A percentile compares a stretch with the other conserved stretches of the same genome.
Conservation (phyloP, 2,113 vertebrate genomes). For the Festucalex cinctus region DNA sequence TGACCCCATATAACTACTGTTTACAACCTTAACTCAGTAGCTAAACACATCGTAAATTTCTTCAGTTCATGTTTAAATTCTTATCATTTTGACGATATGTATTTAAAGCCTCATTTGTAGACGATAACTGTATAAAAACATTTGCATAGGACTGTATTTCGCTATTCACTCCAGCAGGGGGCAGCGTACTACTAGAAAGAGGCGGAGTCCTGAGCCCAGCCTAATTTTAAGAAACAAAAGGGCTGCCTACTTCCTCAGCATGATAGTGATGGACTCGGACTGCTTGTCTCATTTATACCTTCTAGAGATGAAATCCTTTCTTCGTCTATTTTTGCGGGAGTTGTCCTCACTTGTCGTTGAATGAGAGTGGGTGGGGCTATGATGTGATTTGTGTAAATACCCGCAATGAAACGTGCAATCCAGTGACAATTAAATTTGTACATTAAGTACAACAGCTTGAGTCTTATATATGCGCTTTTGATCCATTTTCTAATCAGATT, state of each 20-base stretch:
- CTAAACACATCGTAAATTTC: too few species aligned
- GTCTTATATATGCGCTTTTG: background rate
- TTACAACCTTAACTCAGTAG: too few species aligned
- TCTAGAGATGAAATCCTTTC: constrained; percentile 17
- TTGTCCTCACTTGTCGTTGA: constrained; percentile 39
- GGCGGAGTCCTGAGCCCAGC: too few species aligned
- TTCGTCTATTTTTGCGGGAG: background rate
- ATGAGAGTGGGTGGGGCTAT: background rate
- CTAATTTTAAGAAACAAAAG: background rate
- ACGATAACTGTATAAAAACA: too few species aligned
- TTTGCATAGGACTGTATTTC: background rate
- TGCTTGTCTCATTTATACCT: constrained; percentile 37
- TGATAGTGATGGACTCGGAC: background rate
- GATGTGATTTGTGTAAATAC: constrained; percentile 22
- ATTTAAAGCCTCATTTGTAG: too few species aligned
- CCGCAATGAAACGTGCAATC: constrained; percentile 18
- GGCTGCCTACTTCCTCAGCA: background rate
- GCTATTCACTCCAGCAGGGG: background rate
- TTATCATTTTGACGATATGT: too few species aligned
- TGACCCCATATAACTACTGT: too few species aligned
- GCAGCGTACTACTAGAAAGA: background rate
- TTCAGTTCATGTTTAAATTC: too few species aligned
- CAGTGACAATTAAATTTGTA: background rate
- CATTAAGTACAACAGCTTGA: background rate
- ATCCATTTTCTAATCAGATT: background rate